phyloP scores from a whole-genome alignment of 2,113 vertebrate species.

The Dasypus novemcinctus region DNA sequence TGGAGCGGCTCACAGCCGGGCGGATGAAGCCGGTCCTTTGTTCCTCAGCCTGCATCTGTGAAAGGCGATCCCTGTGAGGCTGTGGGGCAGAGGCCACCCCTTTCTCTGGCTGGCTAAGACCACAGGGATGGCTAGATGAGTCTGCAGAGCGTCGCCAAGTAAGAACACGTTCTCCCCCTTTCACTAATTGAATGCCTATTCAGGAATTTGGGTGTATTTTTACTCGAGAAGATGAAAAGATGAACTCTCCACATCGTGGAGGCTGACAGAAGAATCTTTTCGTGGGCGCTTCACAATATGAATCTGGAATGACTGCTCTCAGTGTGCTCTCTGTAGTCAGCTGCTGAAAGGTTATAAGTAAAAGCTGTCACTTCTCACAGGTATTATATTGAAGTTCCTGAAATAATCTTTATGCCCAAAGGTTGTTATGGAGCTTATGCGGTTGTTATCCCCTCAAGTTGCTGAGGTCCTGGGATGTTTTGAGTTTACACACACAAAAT shows the following conservation, averaged over 20 bases:
- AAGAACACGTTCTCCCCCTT: neutral
- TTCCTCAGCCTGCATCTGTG: neutral
- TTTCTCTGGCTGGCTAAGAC: neutral
- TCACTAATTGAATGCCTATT: neutral
- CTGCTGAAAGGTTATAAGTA: conserved; percentile 28
- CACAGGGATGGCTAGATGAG: neutral
- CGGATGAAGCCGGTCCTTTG: conserved; percentile 52
- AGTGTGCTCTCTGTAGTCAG: conserved; percentile 28
- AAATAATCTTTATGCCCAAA: conserved; percentile 41
- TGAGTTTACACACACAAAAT: neutral
- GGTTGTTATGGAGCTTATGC: neutral
- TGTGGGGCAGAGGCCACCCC: neutral
- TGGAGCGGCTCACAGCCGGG: neutral
- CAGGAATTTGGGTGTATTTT: neutral
- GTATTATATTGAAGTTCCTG: neutral
- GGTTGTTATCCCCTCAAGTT: conserved; percentile 10
- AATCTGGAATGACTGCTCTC: neutral
- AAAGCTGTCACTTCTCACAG: conserved; percentile 23
- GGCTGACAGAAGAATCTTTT: neutral
- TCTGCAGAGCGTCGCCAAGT: neutral
- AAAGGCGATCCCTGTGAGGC: conserved; percentile 35
- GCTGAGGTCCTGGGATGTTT: conserved; percentile 2
- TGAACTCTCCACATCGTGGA: neutral
- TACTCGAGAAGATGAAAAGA: conserved; percentile 20
- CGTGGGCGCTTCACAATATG: neutral